Conservation (phyloP, 2,888 invertebrate genomes). For the Pomacea canaliculata region DNA sequence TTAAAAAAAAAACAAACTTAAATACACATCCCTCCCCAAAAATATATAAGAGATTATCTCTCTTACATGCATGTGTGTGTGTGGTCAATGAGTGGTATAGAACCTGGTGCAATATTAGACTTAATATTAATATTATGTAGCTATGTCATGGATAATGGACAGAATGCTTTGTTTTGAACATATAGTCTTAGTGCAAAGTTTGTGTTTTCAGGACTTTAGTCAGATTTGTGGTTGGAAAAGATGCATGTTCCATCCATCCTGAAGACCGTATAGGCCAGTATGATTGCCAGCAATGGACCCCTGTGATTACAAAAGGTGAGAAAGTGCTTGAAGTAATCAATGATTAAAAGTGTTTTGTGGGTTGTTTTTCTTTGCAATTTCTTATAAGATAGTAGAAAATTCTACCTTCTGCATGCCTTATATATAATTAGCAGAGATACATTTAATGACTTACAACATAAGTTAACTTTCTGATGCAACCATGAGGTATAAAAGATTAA, state of each 20-base stretch:
- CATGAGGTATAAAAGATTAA: not conserved
- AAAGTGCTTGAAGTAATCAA: not conserved
- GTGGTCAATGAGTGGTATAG: too few species aligned
- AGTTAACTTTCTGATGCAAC: not conserved
- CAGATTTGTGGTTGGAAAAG: conserved; percentile 35
- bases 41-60: too few species aligned
- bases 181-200: too few species aligned
- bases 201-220: conserved; percentile 21
- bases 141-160: too few species aligned
- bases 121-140: too few species aligned
- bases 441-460: not conserved
- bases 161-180: too few species aligned
- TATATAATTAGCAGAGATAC: not conserved
- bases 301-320: conserved; percentile 2
- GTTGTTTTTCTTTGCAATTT: not conserved
- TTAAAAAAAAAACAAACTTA: too few species aligned
- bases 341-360: not conserved
- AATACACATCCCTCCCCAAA: too few species aligned
- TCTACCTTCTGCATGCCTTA: not conserved
- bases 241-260: conserved; percentile 30
- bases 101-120: too few species aligned
- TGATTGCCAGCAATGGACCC: conserved; percentile 34
- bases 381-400: too few species aligned
- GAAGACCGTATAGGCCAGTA: conserved; percentile 29
- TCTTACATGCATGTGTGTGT: too few species aligned